Evolutionary conservation across 2,113 vertebrate genomes (phyloP), one percentile per base, ranked within the genome.

Genomic region (Lophochroa leadbeateri): DNA sequence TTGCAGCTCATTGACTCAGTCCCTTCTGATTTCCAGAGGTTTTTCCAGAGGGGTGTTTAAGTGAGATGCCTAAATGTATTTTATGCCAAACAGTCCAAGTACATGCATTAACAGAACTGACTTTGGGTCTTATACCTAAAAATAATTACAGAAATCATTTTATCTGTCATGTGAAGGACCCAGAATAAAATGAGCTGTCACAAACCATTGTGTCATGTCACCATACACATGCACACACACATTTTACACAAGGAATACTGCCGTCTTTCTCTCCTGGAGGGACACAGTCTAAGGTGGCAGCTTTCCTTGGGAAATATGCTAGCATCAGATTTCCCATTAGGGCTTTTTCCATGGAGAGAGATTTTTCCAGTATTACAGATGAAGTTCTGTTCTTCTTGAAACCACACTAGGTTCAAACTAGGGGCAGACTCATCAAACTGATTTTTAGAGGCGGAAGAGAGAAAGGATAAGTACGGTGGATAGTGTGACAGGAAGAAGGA

Each of bases 141-240:
- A 96, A 96, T 93, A 96, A 96, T 96, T 95, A 96, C 71, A 93
- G 84, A 95, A 96, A 96, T 96, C 41, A 95, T 95, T 92, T 94
- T 60, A 57, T 84, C 81, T 92, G 93, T 92, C 96, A 95, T 93
- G 43, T 95, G 96, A 95, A 94, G 86, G 28, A 81, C 65, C 77
- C 86, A 64, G 82, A 95, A 94, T 77, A 96, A 97, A 94, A 94
- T 7, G 27, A 94, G 35, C 87, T 95, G 95, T 71, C 96, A 95
- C 55, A 91, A 96, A 79, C 39, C 19, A 83, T 96, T 69, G 74
- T 81, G 58, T 91, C 75, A 61, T 31, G 63, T 72, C 84, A 60
- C 85, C 60, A 24, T 23, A 67, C n/a, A 37, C 39, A 83, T 7
- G 50, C 75, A 83, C 68, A 86, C 43, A 52, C 13, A 71, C 61